Percentiles rank a stretch among this genome's conserved stretches.
Conservation (phyloP, 2,113 vertebrate species). For the Tupaia chinensis region DNA sequence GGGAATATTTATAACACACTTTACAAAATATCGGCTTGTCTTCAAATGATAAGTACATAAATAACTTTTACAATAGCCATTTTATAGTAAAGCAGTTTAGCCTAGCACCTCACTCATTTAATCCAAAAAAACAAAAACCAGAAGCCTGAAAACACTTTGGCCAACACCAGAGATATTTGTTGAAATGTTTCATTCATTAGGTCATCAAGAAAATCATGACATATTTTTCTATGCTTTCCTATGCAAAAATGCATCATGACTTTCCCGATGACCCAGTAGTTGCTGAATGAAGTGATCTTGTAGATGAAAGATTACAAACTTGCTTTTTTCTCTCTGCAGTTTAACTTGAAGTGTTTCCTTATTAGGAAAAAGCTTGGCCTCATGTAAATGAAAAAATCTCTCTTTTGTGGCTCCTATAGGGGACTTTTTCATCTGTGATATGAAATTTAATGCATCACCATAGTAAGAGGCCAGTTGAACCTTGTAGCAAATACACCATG, state of each 20-base stretch:
- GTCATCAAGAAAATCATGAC: no score
- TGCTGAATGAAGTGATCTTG: neutral
- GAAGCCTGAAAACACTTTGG: neutral
- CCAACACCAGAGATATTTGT: neutral
- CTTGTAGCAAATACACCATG: neutral
- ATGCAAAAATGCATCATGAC: no score
- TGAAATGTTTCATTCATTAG: neutral
- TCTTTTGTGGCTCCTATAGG: conserved; percentile 34
- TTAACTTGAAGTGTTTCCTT: neutral
- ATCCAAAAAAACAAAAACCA: neutral
- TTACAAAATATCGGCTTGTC: neutral
- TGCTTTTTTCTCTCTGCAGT: no score
- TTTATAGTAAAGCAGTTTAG: neutral
- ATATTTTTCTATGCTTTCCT: no score
- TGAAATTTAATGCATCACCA: neutral
- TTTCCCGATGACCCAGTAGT: neutral
- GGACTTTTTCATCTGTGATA: neutral
- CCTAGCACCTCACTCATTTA: neutral
- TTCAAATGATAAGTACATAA: conserved; percentile 42
- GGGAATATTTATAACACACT: neutral
- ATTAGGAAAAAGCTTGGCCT: neutral
- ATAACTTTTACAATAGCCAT: conserved; percentile 8
- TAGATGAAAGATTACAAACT: neutral
- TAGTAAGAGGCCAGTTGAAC: neutral
- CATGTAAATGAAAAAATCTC: neutral